Conservation (phyloP, 1,140 invertebrate genomes). For the Lerema accius region DNA sequence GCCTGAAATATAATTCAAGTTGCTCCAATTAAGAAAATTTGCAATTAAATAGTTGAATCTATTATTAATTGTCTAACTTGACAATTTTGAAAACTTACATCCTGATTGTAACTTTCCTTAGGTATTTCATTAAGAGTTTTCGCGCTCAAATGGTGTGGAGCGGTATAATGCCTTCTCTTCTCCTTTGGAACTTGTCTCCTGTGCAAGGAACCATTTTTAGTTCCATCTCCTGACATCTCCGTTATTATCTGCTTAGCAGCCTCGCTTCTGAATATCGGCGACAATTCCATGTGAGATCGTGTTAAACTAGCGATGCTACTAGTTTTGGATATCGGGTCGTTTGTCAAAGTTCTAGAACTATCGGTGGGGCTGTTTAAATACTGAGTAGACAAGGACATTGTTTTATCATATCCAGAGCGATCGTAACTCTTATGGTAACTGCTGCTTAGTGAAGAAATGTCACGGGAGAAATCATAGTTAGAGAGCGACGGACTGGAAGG, state of each 20-base stretch:
- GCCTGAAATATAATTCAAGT: conserved; percentile 47
- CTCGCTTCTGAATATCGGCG: conserved; percentile 92
- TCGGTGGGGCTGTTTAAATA: conserved; percentile 75
- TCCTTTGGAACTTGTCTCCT: conserved; percentile 88
- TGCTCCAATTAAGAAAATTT: too few relatives aligned
- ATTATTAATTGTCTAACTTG: too few relatives aligned
- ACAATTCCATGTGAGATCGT: conserved; percentile 73
- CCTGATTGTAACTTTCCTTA: conserved; percentile 82
- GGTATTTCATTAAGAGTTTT: conserved; percentile 84
- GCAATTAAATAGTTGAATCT: too few relatives aligned
- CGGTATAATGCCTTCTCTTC: conserved; percentile 93
- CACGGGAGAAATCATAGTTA: conserved; percentile 71
- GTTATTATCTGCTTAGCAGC: conserved; percentile 92
- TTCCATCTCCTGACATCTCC: conserved; percentile 87
- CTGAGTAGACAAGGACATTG: conserved; percentile 66
- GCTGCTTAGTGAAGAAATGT: conserved; percentile 69
- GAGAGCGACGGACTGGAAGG: conserved; percentile 75
- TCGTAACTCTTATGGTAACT: conserved; percentile 74
- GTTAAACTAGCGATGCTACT: conserved; percentile 73
- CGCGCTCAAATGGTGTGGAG: conserved; percentile 87
- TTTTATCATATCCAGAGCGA: conserved; percentile 61
- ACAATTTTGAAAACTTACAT: conserved; percentile 72
- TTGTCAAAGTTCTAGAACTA: conserved; percentile 72
- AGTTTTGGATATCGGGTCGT: conserved; percentile 73
- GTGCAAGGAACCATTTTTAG: conserved; percentile 79